phyloP scores from a whole-genome alignment of 1,140 invertebrate species.

The Rhopalosiphum padi region DNA sequence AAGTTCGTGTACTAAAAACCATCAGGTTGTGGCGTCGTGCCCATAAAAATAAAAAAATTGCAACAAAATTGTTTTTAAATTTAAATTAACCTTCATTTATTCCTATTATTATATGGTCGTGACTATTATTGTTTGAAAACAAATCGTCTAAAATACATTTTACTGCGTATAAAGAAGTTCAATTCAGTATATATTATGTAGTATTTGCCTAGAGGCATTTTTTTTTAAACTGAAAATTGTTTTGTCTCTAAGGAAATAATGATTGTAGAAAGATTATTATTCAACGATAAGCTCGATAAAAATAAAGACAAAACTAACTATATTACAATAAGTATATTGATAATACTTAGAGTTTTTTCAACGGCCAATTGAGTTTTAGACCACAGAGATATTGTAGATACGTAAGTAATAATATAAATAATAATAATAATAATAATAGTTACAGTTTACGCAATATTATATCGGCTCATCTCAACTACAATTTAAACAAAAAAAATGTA shows the following conservation, averaged over 20 bases:
- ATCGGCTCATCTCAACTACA: no score
- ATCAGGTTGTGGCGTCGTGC: background rate
- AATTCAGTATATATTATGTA: background rate
- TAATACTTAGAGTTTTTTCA: no score
- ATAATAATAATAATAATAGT: no score
- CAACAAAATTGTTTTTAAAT: slow-evolving; percentile 9
- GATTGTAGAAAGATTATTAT: background rate
- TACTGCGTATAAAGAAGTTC: background rate
- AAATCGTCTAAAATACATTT: background rate
- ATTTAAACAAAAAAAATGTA: background rate
- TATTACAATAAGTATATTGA: background rate
- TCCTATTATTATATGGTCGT: background rate
- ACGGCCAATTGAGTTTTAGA: no score
- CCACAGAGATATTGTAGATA: no score
- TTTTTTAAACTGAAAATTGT: background rate
- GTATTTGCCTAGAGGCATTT: background rate
- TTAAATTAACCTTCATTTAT: background rate
- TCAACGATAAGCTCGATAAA: background rate
- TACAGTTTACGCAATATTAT: no score
- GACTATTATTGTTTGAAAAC: slow-evolving; percentile 1
- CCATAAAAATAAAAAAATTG: background rate
- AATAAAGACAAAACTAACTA: background rate
- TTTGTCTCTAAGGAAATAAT: background rate
- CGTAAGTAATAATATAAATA: no score
- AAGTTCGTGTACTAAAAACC: background rate